phyloP scores from a whole-genome alignment of 2,888 invertebrate genomes.

The Hypena proboscidalis region DNA sequence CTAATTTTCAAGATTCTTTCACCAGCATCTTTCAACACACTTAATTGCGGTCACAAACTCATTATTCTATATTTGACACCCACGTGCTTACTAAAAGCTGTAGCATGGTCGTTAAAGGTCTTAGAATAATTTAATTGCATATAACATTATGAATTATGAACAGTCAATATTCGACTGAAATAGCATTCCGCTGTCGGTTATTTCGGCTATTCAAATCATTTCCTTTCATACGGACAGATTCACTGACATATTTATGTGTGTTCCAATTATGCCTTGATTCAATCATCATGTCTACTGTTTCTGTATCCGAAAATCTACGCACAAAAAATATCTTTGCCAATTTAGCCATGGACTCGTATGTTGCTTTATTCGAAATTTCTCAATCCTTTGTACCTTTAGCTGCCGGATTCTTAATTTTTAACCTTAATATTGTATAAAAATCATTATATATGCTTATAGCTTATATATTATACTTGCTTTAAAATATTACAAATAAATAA shows the following conservation, averaged over 20 bases:
- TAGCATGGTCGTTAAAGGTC: conserved; percentile 25
- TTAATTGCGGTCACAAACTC: conserved; percentile 22
- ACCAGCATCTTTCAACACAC: conserved; percentile 7
- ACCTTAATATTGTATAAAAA: no score
- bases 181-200: conserved; percentile 38
- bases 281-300: conserved; percentile 20
- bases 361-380: no score
- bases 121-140: conserved; percentile 39
- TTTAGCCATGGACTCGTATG: no score
- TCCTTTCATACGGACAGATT: conserved; percentile 30
- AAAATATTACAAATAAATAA: no score
- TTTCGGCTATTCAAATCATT: conserved; percentile 45
- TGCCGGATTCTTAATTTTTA: no score
- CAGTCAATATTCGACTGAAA: conserved; percentile 44
- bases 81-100: conserved; percentile 16
- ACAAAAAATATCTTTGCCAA: no score
- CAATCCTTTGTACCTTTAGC: no score
- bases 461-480: no score
- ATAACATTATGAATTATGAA: conserved; percentile 41
- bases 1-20: conserved; percentile 2
- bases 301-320: conserved; percentile 9
- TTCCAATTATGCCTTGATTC: conserved; percentile 26
- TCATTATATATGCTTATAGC: no score
- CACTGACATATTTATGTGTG: conserved; percentile 34
- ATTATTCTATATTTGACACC: conserved; percentile 23